Percentiles rank a stretch among this genome's conserved stretches.
phyloP scores from a whole-genome alignment of 2,113 vertebrate species.

The Noturus placidus region DNA sequence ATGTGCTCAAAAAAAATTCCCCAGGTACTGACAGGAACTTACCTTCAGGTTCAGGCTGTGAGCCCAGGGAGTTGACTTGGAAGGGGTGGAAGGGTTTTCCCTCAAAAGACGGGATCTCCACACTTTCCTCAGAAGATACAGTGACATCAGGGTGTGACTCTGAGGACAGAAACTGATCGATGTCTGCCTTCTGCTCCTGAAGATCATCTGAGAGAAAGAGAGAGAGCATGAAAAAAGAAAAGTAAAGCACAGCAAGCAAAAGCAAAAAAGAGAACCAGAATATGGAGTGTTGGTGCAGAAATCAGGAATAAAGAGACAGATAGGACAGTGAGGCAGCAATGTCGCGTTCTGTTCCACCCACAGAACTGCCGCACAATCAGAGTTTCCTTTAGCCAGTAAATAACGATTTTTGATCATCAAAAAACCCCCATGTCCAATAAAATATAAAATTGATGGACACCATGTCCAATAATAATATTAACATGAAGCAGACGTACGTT shows the following conservation, averaged over 20 bases:
- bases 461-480: no score
- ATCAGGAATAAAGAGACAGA: neutral
- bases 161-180: constrained; percentile 92
- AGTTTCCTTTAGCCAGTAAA: no score
- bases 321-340: neutral
- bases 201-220: constrained; percentile 79
- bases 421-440: no score
- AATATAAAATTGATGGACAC: no score
- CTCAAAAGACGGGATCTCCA: constrained; percentile 78
- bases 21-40: constrained; percentile 42
- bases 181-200: constrained; percentile 90
- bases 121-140: constrained; percentile 88
- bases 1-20: neutral
- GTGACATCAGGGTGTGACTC: constrained; percentile 88
- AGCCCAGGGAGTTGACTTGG: constrained; percentile 88
- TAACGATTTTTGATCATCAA: no score
- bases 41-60: constrained; percentile 86
- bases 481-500: no score
- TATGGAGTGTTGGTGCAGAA: neutral
- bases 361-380: neutral
- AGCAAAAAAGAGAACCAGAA: neutral
- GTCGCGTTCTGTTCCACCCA: neutral
- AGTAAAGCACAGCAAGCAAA: neutral
- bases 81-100: constrained; percentile 86
- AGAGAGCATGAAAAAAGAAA: neutral